Evolutionary conservation across 2,888 invertebrate species (phyloP), one percentile per base, ranked within the genome.

Genomic region (Beris morrisii): DNA sequence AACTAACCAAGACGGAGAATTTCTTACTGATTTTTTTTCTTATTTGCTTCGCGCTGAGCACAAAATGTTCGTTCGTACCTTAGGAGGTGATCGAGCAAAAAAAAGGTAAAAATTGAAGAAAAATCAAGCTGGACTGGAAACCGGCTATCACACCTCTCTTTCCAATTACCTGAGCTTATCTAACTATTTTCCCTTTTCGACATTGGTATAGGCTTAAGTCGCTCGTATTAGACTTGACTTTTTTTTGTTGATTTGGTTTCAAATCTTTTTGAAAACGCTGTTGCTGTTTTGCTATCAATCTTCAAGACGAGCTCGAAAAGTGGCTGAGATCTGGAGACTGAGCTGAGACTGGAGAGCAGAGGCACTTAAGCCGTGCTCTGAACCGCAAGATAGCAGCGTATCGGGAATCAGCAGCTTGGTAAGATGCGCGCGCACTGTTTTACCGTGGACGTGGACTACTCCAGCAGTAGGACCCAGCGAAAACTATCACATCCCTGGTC

Each of bases 291-390:
- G 59, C 46, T 54, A 59, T 59, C 31, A 44, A 31, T 31, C 31
- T 45, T 46, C 30, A 50, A 54, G 54, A 28, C 55, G 7, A 28
- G 38, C 31, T 54, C 44, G 45, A 31, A 61, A 63, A 28, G 15
- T 11, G 65, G 38, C 57, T 55, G 22, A 22, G 22, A 22, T 22
- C 22, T 22, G 22, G 22, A 22, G 22, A 22, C 22, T 22, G 22
- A 22, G 22, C 22, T 22, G 9, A 38, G 38, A 38, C 38, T 38
- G 38, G 32, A 38, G 38, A 38, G 38, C 9, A 38, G 38, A 38
- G 48, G 50, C 65, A 65, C 65, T 65, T 65, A 53, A 57, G 65
- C 48, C 32, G 45, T 43, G 44, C 64, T 30, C 52, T 53, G 53
- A 45, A 54, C 54, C 46, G 54, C 55, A 45, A 38, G 38, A 7